Evolutionary conservation across 2,888 invertebrate genomes (phyloP).

Genomic region (Drosophila acutilabella): DNA sequence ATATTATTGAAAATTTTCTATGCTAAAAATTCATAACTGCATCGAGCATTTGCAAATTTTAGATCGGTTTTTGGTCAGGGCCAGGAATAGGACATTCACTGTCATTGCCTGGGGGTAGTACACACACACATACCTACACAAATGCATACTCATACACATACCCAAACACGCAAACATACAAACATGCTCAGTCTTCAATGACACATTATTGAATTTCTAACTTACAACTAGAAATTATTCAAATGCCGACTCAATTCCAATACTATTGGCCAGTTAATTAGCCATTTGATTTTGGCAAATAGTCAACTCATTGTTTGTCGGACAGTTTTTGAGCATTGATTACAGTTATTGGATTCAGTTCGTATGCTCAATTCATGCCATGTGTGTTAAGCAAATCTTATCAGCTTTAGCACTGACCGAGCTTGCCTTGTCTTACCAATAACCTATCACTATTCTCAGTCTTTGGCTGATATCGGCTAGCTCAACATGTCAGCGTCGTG

Average conservation of each 20-base stretch:
- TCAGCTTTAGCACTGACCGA: constrained; percentile 27
- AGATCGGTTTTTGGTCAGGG: constrained; percentile 14
- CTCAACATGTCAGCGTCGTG: constrained; percentile 62
- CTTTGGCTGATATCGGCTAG: constrained; percentile 42
- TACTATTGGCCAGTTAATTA: constrained; percentile 46
- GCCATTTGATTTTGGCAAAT: constrained; percentile 29
- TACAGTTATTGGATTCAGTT: background rate
- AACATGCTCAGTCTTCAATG: constrained; percentile 1
- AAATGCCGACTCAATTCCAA: constrained; percentile 31
- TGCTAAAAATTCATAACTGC: constrained; percentile 68
- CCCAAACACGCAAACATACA: background rate
- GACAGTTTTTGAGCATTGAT: constrained; percentile 10
- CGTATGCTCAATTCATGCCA: constrained; percentile 2
- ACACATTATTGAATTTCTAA: constrained; percentile 37
- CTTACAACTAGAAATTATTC: constrained; percentile 5
- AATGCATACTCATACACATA: no score
- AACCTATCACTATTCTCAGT: constrained; percentile 42
- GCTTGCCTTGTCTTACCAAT: constrained; percentile 20
- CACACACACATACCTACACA: background rate
- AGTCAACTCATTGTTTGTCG: constrained; percentile 16
- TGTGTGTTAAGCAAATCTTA: constrained; percentile 45
- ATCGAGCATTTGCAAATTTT: constrained; percentile 35
- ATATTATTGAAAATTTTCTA: constrained; percentile 68
- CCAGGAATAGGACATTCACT: constrained; percentile 10
- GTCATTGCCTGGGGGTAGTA: constrained; percentile 12